Evolutionary conservation across 2,888 invertebrate genomes (phyloP).

Genomic region (Tuberolachnus salignus): DNA sequence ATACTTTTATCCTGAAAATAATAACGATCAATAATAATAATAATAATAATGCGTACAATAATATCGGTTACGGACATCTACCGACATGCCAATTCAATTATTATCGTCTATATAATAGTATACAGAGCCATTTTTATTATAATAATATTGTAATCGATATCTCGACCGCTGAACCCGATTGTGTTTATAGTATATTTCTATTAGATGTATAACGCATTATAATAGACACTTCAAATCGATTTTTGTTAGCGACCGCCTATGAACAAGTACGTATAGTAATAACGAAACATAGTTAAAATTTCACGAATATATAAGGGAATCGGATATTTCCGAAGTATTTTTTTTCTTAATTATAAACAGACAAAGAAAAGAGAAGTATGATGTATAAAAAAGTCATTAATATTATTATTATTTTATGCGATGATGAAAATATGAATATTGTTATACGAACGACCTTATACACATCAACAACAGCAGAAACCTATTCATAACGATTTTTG

Average conservation of each 20-base stretch:
- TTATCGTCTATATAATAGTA: too few species aligned
- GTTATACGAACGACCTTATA: conserved; percentile 31
- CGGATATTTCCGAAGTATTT: conserved; percentile 6
- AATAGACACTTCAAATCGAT: background rate
- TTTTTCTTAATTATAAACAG: conserved; percentile 23
- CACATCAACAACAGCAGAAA: conserved; percentile 8
- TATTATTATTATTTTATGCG: conserved; percentile 10
- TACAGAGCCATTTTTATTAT: background rate
- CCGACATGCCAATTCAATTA: background rate
- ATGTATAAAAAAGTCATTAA: background rate
- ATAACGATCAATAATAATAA: too few species aligned
- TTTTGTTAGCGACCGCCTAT: background rate
- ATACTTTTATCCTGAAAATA: too few species aligned
- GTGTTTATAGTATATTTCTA: background rate
- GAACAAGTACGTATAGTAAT: too few species aligned
- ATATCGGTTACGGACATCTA: background rate
- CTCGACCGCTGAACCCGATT: background rate
- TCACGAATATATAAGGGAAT: background rate
- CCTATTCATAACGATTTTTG: too few species aligned
- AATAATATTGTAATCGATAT: background rate
- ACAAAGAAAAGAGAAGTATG: conserved; percentile 6
- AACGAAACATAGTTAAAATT: conserved; percentile 16
- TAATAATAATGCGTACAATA: too few species aligned
- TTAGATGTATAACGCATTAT: background rate
- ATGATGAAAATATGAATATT: conserved; percentile 23